phyloP scores from a whole-genome alignment of 2,888 invertebrate genomes.

The Cryptophagus acutangulus region DNA sequence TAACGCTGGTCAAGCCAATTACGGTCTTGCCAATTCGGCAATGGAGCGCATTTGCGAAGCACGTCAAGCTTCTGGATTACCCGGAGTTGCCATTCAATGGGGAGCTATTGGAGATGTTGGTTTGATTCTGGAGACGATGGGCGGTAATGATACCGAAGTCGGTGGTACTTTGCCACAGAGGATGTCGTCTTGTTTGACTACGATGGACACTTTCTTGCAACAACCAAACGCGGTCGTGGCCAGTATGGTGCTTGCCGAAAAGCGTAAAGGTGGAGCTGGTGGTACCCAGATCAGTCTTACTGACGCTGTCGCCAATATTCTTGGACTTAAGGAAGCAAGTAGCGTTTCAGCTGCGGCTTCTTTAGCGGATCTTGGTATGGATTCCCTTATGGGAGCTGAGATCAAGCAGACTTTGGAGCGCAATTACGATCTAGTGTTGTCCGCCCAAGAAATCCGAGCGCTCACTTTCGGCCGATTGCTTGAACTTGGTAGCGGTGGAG shows the following conservation, averaged over 20 bases:
- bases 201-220: conserved; percentile 86
- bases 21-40: conserved; percentile 93
- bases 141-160: conserved; percentile 83
- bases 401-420: conserved; percentile 94
- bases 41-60: conserved; percentile 95
- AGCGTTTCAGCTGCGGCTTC: conserved; percentile 71
- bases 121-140: conserved; percentile 82
- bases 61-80: conserved; percentile 76
- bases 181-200: conserved; percentile 85
- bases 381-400: conserved; percentile 98
- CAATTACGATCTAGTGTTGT: conserved; percentile 84
- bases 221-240: conserved; percentile 78
- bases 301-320: conserved; percentile 80
- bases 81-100: conserved; percentile 92
- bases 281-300: conserved; percentile 61
- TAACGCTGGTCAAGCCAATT: conserved; percentile 94
- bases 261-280: conserved; percentile 58
- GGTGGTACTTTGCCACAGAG: conserved; percentile 96
- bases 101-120: conserved; percentile 98
- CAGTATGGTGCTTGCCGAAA: conserved; percentile 84
- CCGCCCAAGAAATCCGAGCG: conserved; percentile 84
- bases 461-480: conserved; percentile 74
- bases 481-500: conserved; percentile 50
- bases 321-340: conserved; percentile 82
- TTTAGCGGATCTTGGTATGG: conserved; percentile 94